Evolutionary conservation across 1,140 invertebrate species (phyloP).

Genomic region (Papilio dardanus): DNA sequence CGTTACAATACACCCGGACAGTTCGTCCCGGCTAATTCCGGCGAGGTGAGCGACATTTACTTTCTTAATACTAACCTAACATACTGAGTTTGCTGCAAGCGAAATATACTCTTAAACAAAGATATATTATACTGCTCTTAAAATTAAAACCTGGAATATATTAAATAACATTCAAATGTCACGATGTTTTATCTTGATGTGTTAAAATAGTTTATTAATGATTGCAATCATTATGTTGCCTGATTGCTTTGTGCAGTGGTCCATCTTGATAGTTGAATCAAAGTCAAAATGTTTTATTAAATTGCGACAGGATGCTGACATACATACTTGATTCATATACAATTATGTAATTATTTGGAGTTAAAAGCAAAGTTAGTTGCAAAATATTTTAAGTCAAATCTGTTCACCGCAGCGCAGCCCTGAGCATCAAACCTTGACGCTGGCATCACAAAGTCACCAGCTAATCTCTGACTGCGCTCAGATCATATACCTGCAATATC

Average conservation of each 20-base stretch:
- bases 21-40: conserved; percentile 60
- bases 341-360: neutral
- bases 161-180: neutral
- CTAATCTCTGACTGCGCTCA: conserved; percentile 61
- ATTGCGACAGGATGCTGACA: too few species aligned
- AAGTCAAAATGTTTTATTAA: too few species aligned
- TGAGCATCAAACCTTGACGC: conserved; percentile 54
- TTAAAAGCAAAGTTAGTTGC: neutral
- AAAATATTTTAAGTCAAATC: conserved; percentile 37
- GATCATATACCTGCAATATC: conserved; percentile 43
- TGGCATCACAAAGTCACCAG: conserved; percentile 62
- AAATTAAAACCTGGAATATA: too few species aligned
- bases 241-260: too few species aligned
- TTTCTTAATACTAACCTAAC: conserved; percentile 5
- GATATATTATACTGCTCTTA: neutral
- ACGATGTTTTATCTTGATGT: neutral
- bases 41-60: conserved; percentile 55
- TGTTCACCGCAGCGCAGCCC: conserved; percentile 53
- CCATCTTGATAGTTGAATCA: too few species aligned
- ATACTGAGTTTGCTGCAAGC: neutral
- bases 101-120: neutral
- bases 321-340: neutral
- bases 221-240: neutral
- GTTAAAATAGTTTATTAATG: too few species aligned
- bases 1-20: conserved; percentile 67